Conservation (phyloP, 2,888 invertebrate genomes). For the Chironomus riparius region DNA sequence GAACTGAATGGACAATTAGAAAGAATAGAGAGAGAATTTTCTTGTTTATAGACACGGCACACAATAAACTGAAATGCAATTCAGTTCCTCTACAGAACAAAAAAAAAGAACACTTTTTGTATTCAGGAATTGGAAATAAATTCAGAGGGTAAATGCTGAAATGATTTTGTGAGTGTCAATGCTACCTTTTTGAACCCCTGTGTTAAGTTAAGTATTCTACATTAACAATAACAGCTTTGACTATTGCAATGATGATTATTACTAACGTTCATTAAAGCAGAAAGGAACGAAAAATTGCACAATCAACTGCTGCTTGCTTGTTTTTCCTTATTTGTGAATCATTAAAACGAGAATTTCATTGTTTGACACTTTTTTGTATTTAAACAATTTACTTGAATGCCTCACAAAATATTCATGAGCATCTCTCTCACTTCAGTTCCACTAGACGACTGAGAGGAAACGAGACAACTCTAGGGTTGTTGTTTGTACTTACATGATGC, state of each 20-base stretch:
- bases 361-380: neutral
- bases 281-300: neutral
- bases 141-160: neutral
- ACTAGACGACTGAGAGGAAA: neutral
- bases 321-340: neutral
- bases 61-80: neutral
- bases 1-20: neutral
- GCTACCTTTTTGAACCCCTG: neutral
- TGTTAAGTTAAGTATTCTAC: neutral
- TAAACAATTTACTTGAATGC: neutral
- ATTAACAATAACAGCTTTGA: neutral
- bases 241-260: too few relatives aligned
- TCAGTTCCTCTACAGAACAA: neutral
- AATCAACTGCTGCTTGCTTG: neutral
- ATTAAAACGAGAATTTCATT: neutral
- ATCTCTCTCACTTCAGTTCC: neutral
- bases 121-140: neutral
- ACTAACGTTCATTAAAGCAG: neutral
- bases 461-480: neutral
- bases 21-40: neutral
- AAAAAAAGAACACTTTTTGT: neutral
- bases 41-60: neutral
- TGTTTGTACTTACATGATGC: neutral
- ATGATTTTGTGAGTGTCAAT: neutral
- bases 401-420: too few relatives aligned